Evolutionary conservation across 2,888 invertebrate species (phyloP).

Genomic region (Spodoptera littoralis): DNA sequence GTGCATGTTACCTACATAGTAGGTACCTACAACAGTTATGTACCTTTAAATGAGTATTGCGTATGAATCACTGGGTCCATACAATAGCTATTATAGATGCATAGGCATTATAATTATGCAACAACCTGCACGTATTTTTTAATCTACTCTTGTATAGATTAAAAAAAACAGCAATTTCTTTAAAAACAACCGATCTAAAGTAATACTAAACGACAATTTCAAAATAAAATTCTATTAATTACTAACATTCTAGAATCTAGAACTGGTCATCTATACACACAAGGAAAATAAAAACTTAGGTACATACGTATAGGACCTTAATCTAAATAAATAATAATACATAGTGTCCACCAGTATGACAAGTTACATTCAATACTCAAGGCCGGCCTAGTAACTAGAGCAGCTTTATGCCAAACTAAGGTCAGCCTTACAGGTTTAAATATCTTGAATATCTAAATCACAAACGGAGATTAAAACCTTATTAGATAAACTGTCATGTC

Average conservation of each 20-base stretch:
- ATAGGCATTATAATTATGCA: no score
- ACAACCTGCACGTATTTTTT: no score
- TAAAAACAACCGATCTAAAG: no score
- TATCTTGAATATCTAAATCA: slow-evolving; percentile 7
- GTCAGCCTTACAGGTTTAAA: slow-evolving; percentile 23
- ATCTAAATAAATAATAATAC: slow-evolving; percentile 5
- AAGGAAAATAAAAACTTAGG: slow-evolving; percentile 10
- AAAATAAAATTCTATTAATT: no score
- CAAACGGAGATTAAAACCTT: neutral
- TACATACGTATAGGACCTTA: neutral
- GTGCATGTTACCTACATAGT: neutral
- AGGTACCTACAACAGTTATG: no score
- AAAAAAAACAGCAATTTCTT: no score
- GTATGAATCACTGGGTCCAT: slow-evolving; percentile 27
- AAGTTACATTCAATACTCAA: slow-evolving; percentile 76
- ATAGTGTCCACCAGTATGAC: slow-evolving; percentile 59
- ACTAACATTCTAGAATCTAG: no score
- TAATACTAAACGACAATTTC: no score
- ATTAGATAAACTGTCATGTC: neutral
- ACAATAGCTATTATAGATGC: neutral
- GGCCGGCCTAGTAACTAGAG: slow-evolving; percentile 74
- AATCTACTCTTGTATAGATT: no score
- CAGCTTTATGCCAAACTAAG: slow-evolving; percentile 48
- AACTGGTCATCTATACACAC: neutral
- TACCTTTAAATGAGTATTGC: slow-evolving; percentile 13